A percentile compares a stretch with the other conserved stretches of the same genome.
Evolutionary conservation across 2,113 vertebrate genomes (phyloP).

Genomic region (Octodon degus): DNA sequence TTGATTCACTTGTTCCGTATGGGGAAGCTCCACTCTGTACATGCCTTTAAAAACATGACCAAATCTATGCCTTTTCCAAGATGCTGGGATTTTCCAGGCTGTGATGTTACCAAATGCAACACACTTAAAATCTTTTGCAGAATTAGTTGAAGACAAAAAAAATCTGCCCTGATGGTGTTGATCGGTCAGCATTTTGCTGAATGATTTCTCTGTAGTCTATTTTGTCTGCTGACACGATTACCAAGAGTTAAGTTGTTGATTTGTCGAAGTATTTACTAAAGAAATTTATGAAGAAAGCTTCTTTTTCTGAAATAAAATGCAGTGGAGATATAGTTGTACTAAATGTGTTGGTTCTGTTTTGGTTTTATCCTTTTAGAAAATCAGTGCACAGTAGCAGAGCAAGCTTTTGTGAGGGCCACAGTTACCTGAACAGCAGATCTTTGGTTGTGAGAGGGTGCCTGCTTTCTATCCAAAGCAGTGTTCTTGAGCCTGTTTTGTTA

Average conservation of each 20-base stretch:
- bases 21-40: background rate
- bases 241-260: background rate
- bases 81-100: background rate
- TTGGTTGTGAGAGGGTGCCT: constrained; percentile 27
- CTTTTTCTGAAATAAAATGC: background rate
- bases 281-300: background rate
- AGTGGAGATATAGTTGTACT: background rate
- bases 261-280: background rate
- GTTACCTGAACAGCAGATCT: background rate
- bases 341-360: background rate
- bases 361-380: background rate
- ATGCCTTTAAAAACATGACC: background rate
- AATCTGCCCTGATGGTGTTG: background rate
- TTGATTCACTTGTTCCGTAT: background rate
- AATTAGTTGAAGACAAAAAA: background rate
- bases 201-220: background rate
- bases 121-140: background rate
- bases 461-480: constrained; percentile 12
- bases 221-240: background rate
- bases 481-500: constrained; percentile 73
- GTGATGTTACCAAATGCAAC: background rate
- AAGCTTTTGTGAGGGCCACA: constrained; percentile 14
- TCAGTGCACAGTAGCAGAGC: background rate
- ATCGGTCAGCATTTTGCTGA: background rate
- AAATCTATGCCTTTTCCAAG: background rate